Base-by-base conservation (phyloP, 2,113 vertebrate genomes). In the Junco hyemalis region DNA sequence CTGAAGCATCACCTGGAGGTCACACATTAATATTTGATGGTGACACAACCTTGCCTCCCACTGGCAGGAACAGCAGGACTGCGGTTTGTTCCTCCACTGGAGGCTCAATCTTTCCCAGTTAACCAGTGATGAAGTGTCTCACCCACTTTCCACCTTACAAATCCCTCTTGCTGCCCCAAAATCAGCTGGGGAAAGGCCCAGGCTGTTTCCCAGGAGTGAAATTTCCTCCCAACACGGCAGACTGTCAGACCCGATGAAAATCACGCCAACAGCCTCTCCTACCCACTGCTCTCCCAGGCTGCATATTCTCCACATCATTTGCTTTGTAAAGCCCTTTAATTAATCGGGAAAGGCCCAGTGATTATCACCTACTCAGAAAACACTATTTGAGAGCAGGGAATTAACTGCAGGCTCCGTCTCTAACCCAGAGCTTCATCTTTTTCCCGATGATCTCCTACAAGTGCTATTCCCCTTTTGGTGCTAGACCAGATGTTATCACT, bases 281-380 rank as follows among this genome's bases (percentile, higher is more conserved):
- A 25, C 53, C 31, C 59, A 16, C 72, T 59, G 38, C 86, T 54
- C 74, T 88, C 78, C 59, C 93, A 71, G 79, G 70, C 77, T 70
- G 40, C 47, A 12, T 10, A 35, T 85, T 95, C 83, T 69, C 79
- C 82, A 83, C 89, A 81, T 76, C 81, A 70, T 90, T 96, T 86
- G 73, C 81, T 85, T 83, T 90, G 86, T 36, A 93, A 88, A 96
- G 61, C 72, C 60, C 82, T 88, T 95, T 88, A 93, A 91, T 92
- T 90, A 88, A 92, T 56, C 1, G 1, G 56, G 40, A 63, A 73
- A 78, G n/a, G 40, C 68, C 79, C 66, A 23, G 68, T 84, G 85
- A 83, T 95, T 90, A 96, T 88, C 88, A 83, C 76, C 88, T 86
- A 57, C 80, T 81, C 64, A 35, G 61, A 92, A 95, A 93, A 65